These are phyloP conservation scores for Trogon melanurus DNA, from an alignment of 2,113 vertebrate species.

Conservation along the genomic window DNA sequence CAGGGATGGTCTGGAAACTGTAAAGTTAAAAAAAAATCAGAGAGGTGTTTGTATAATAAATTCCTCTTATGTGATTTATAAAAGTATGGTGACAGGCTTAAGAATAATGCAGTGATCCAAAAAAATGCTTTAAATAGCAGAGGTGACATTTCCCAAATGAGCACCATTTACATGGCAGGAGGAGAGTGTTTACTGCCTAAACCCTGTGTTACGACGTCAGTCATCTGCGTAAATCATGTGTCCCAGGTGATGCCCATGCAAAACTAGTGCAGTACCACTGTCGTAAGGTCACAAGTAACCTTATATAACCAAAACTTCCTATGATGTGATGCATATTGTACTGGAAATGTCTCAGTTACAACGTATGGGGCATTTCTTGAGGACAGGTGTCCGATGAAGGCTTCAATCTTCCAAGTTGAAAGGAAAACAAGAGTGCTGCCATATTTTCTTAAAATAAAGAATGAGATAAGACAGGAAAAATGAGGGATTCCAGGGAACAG, in stretches of 20 bases:
- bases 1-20: background rate
- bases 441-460: background rate
- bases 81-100: background rate
- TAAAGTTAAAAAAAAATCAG: background rate
- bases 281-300: background rate
- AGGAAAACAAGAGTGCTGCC: background rate
- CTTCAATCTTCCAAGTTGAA: background rate
- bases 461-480: background rate
- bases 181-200: background rate
- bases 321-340: background rate
- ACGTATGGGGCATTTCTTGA: background rate
- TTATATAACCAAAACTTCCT: background rate
- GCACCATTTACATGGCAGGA: background rate
- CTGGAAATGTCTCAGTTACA: background rate
- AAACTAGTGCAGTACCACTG: background rate
- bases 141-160: slow-evolving; percentile 31
- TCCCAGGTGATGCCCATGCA: background rate
- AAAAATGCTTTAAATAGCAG: background rate
- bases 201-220: background rate
- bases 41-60: background rate
- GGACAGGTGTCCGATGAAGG: background rate
- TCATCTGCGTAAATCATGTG: background rate
- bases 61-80: background rate
- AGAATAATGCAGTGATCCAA: slow-evolving; percentile 6
- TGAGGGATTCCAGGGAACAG: background rate